Evolutionary conservation across 2,888 invertebrate species (phyloP), one percentile per base, ranked within the genome.

Genomic region (Unio pictorum): DNA sequence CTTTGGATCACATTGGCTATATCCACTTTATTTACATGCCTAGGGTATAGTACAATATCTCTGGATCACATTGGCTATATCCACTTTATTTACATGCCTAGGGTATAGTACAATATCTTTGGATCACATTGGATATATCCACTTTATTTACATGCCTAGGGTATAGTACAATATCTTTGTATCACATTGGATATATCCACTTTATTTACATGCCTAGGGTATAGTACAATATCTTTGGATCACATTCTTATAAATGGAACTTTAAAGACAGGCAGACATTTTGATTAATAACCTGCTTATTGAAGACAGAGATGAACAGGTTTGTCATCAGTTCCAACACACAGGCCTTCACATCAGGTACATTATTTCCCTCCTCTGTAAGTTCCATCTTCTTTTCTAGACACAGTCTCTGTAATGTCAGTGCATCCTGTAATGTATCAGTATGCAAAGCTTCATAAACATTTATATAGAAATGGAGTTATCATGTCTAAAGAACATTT

Each of bases 241-340:
- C 45, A 11, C 45, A 45, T 15, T 45, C 45, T 45, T 45, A 45
- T 45, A 15, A 45, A 2, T 45, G 45, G 45, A 45, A 15, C 15
- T 15, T 45, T 2, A 15, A 4, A 45, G 45, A 15, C 15, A 45
- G 45, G 45, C 45, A 45, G 15, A 15, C 45, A 45, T 11, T 45
- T 45, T 45, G 15, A 45, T 45, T 45, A 45, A 45, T 20, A 72
- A 91, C 91, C 85, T 97, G 96, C 89, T 98, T 96, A 89, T 97
- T 98, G 90, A 98, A 98, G 5, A 98, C 94, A 0, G 95, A 94
- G 20, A 97, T 97, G 89, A 99, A 98, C 58, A 99, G 92, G 59
- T 95, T 96, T 15, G 96, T 93, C 60, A 99, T 92, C 69, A 99
- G 91, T 85, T 98, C 97, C 89, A 97, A 96, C 0, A 99, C 94